Percentiles rank a stretch among this genome's conserved stretches.
Conservation (phyloP, 1,140 invertebrate species). For the Dendrolimus kikuchii region DNA sequence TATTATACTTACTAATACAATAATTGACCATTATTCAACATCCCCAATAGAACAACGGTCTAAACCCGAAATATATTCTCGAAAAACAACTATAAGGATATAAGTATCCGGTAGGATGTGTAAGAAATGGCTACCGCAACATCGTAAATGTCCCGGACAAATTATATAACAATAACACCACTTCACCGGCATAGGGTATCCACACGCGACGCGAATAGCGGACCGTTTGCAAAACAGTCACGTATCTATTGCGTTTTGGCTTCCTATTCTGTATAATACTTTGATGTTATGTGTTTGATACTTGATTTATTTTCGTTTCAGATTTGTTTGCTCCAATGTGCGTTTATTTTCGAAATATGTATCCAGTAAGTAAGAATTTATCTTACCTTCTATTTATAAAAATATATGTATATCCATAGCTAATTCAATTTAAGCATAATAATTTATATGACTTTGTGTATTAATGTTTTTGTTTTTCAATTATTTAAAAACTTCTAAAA, state of each 20-base stretch:
- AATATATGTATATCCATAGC: too few species aligned
- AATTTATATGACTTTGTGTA: too few species aligned
- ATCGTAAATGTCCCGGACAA: conserved; percentile 41
- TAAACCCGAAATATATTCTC: neutral
- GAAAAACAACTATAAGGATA: neutral
- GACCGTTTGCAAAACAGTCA: conserved; percentile 32
- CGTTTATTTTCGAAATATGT: too few species aligned
- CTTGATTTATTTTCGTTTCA: conserved; percentile 5
- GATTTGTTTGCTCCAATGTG: too few species aligned
- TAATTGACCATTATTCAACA: too few species aligned
- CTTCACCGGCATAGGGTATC: conserved; percentile 3
- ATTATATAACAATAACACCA: conserved; percentile 36
- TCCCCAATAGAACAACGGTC: too few species aligned
- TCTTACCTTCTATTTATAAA: too few species aligned
- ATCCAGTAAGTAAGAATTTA: too few species aligned
- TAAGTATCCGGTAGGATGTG: neutral
- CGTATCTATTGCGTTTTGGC: conserved; percentile 26
- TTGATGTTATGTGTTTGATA: conserved; percentile 19
- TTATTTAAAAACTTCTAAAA: too few species aligned
- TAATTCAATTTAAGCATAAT: too few species aligned
- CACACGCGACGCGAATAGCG: conserved; percentile 8
- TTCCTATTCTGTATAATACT: conserved; percentile 4
- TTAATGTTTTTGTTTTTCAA: too few species aligned
- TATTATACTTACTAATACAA: too few species aligned
- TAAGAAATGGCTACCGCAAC: conserved; percentile 29